A percentile compares a stretch with the other conserved stretches of the same genome.
Conservation (phyloP, 2,888 invertebrate genomes). For the Aspidiotus destructor region DNA sequence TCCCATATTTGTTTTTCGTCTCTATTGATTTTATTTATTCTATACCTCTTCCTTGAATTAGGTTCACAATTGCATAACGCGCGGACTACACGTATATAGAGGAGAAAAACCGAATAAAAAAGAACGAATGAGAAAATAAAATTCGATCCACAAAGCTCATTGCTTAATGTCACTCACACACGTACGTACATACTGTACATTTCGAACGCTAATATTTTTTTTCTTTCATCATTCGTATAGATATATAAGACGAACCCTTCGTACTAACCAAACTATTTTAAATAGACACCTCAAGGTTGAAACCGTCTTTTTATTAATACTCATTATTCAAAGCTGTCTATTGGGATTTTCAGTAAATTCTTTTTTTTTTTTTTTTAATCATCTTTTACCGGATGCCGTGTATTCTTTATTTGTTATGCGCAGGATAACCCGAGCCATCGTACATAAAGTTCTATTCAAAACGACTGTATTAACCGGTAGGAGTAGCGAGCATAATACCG, state of each 20-base stretch:
- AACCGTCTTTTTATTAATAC: conserved; percentile 32
- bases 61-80: too few species aligned
- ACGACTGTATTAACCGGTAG: conserved; percentile 30
- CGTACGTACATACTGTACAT: conserved; percentile 7
- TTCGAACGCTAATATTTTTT: conserved; percentile 31
- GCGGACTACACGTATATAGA: too few species aligned
- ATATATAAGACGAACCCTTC: conserved; percentile 4
- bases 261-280: conserved; percentile 28
- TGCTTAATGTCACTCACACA: conserved; percentile 31
- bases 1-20: too few species aligned
- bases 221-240: conserved; percentile 13
- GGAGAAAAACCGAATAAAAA: too few species aligned
- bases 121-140: conserved; percentile 5
- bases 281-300: conserved; percentile 33
- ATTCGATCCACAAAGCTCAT: conserved; percentile 24
- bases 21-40: too few species aligned
- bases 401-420: conserved; percentile 26
- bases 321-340: conserved; percentile 32
- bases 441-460: conserved; percentile 27
- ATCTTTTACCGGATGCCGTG: conserved; percentile 26
- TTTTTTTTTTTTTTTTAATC: conserved; percentile 19
- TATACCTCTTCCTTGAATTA: too few species aligned
- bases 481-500: conserved; percentile 29
- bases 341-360: conserved; percentile 30
- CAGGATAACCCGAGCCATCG: conserved; percentile 22